Conservation (phyloP, 2,797 vertebrate genomes). For the Semotilus atromaculatus region DNA sequence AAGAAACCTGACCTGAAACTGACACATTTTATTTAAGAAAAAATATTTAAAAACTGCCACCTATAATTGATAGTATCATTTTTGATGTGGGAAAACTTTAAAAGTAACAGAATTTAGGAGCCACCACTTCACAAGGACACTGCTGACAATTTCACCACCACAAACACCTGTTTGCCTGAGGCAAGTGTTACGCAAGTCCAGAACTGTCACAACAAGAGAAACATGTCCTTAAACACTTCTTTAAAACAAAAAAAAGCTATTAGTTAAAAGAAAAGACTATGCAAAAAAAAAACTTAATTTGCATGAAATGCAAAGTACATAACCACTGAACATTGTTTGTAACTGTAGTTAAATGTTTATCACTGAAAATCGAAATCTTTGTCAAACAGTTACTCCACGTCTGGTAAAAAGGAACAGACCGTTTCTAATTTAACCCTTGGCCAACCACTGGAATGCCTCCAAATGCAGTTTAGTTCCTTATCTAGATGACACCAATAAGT, state of each 20-base stretch:
- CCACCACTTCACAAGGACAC: neutral
- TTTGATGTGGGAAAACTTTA: too few species aligned
- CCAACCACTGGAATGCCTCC: neutral
- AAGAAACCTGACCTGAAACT: too few species aligned
- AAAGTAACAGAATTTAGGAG: neutral
- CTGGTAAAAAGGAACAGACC: slow-evolving; percentile 13
- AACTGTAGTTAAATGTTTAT: slow-evolving; percentile 5
- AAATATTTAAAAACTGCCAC: too few species aligned
- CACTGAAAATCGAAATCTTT: neutral
- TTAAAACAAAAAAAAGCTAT: neutral
- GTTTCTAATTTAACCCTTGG: slow-evolving; percentile 20
- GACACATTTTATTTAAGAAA: too few species aligned
- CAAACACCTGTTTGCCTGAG: slow-evolving; percentile 21
- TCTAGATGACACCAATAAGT: slow-evolving; percentile 24
- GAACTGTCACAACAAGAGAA: neutral
- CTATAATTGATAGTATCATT: too few species aligned
- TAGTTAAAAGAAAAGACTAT: neutral
- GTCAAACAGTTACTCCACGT: neutral
- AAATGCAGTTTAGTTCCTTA: slow-evolving; percentile 27
- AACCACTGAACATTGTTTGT: neutral
- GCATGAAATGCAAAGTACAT: slow-evolving; percentile 15
- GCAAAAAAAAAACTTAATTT: neutral
- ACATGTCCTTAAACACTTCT: neutral
- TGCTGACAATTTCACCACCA: neutral
- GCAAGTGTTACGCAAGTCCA: neutral